Evolutionary conservation across 2,888 invertebrate genomes (phyloP).

Genomic region (Torymus tubicola): DNA sequence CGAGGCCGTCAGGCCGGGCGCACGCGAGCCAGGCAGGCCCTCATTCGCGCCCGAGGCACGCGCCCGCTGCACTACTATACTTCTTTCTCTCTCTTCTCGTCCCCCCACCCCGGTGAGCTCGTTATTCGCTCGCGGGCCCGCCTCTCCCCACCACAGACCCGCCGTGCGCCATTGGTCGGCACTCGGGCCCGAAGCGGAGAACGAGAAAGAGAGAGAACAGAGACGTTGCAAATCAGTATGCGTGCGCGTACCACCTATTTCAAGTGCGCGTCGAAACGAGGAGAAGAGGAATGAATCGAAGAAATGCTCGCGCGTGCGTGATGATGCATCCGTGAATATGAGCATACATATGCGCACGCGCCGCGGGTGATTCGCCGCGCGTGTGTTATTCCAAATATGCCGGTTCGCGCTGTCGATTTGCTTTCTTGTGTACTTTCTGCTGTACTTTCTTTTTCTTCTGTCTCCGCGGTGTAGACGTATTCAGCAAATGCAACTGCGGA

Average conservation of each 20-base stretch:
- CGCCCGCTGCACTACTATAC: constrained; percentile 67
- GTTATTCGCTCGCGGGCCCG: constrained; percentile 42
- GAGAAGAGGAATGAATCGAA: constrained; percentile 2
- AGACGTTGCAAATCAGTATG: constrained; percentile 18
- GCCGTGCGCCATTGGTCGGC: constrained; percentile 19
- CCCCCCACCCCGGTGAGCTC: constrained; percentile 13
- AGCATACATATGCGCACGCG: neutral
- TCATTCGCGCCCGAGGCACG: constrained; percentile 72
- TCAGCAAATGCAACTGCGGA: neutral
- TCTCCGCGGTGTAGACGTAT: neutral
- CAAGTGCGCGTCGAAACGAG: constrained; percentile 19
- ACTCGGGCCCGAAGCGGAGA: neutral
- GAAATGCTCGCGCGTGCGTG: constrained; percentile 17
- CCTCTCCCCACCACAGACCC: constrained; percentile 43
- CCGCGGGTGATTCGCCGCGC: constrained; percentile 29
- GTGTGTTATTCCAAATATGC: constrained; percentile 21
- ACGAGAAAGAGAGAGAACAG: constrained; percentile 1
- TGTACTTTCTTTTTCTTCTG: neutral
- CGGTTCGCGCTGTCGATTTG: constrained; percentile 33
- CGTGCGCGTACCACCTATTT: constrained; percentile 32
- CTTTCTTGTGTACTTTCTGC: neutral
- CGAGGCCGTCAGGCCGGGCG: constrained; percentile 71
- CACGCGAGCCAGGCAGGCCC: constrained; percentile 70
- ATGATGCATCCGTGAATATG: neutral
- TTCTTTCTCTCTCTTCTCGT: constrained; percentile 2